Evolutionary conservation across 2,113 vertebrate species (phyloP).

Genomic region (Cettia cetti): DNA sequence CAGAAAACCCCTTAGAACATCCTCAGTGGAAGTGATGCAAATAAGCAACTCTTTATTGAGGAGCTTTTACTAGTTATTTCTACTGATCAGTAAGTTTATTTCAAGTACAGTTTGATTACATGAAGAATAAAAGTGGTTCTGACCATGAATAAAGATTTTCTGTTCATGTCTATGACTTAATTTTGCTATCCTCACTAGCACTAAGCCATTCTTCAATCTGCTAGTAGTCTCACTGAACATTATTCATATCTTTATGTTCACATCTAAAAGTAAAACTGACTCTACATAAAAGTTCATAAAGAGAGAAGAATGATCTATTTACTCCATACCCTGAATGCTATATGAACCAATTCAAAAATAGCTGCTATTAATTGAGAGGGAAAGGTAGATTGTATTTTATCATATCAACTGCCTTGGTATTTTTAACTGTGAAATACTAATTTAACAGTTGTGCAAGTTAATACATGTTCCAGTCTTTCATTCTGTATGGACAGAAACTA

Average conservation of each 20-base stretch:
- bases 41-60: neutral
- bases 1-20: neutral
- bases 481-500: neutral
- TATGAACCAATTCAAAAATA: neutral
- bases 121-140: neutral
- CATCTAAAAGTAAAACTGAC: neutral
- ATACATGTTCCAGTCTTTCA: neutral
- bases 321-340: neutral
- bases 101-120: neutral
- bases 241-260: neutral
- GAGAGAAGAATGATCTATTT: neutral
- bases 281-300: neutral
- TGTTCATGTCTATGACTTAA: neutral
- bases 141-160: neutral
- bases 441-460: neutral
- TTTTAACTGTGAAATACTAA: neutral
- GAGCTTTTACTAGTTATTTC: neutral
- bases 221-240: neutral
- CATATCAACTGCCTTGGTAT: neutral
- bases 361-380: neutral
- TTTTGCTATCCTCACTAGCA: neutral
- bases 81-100: neutral
- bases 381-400: neutral
- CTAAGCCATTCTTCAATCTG: neutral
- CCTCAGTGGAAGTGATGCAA: neutral